These are phyloP conservation scores for Schrankia costaestrigalis DNA, from an alignment of 2,888 invertebrate species.

Conservation along the genomic window DNA sequence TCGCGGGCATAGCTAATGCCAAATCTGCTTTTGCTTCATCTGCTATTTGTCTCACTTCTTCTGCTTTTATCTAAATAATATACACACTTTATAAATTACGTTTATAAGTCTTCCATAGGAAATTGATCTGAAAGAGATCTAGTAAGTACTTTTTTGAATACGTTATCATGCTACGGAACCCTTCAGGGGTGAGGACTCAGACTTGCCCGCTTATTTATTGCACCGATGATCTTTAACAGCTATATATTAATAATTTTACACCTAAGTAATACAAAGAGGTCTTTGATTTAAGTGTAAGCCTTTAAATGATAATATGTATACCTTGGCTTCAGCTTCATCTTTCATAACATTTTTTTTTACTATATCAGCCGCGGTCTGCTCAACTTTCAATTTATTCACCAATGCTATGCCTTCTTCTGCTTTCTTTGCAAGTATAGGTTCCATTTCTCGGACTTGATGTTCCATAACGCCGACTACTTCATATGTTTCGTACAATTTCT, in stretches of 20 bases:
- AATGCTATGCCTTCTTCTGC: conserved; percentile 86
- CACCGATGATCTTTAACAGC: no score
- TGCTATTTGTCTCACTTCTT: conserved; percentile 90
- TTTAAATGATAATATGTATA: conserved; percentile 35
- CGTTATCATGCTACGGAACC: background rate
- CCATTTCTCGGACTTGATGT: conserved; percentile 88
- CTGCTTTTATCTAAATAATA: conserved; percentile 86
- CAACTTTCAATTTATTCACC: conserved; percentile 87
- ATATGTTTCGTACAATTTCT: conserved; percentile 91
- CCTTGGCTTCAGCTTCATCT: conserved; percentile 92
- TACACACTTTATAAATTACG: no score
- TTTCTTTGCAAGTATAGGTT: conserved; percentile 89
- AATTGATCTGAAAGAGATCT: no score
- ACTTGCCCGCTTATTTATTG: no score
- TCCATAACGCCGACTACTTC: conserved; percentile 92
- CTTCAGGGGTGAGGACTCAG: background rate
- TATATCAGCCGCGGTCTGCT: conserved; percentile 90
- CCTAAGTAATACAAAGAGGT: no score
- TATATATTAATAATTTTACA: no score
- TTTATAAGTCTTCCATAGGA: no score
- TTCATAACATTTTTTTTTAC: conserved; percentile 89
- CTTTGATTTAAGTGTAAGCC: no score
- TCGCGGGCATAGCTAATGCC: conserved; percentile 91
- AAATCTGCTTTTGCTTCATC: conserved; percentile 94
- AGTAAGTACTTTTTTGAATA: background rate